phyloP scores from a whole-genome alignment of 2,888 invertebrate genomes.

The Latrodectus hesperus region DNA sequence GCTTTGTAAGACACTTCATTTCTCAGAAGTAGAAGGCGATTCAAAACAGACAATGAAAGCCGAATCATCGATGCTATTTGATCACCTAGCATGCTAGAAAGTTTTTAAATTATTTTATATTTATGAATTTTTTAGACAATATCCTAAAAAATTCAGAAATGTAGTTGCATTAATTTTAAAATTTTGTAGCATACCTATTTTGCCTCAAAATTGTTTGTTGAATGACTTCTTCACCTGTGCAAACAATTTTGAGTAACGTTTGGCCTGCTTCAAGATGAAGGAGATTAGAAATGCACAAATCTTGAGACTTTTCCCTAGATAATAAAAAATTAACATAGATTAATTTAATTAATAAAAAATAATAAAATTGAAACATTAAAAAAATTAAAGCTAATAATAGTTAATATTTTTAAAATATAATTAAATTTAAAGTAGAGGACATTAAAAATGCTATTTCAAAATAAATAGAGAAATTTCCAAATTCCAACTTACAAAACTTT shows the following conservation, averaged over 20 bases:
- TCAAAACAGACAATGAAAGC: constrained; percentile 70
- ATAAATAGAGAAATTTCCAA: neutral
- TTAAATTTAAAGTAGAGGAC: too few species aligned
- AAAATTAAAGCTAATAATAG: neutral
- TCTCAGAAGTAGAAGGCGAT: constrained; percentile 61
- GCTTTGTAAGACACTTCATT: constrained; percentile 28
- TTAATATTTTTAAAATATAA: too few species aligned
- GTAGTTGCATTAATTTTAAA: neutral
- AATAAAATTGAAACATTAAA: neutral
- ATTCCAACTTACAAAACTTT: constrained; percentile 41
- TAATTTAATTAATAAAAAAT: neutral
- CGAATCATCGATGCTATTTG: constrained; percentile 69
- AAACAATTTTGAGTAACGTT: constrained; percentile 75
- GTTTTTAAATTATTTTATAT: neutral
- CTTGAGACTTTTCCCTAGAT: constrained; percentile 60
- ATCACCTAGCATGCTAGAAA: constrained; percentile 55
- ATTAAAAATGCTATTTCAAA: neutral
- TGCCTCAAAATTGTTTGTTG: constrained; percentile 74
- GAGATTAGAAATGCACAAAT: constrained; percentile 74
- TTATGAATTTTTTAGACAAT: neutral
- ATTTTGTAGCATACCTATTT: constrained; percentile 72
- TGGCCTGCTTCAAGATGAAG: constrained; percentile 75
- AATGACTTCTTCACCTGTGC: constrained; percentile 75
- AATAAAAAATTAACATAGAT: neutral
- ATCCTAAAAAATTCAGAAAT: neutral